A percentile compares a stretch with the other conserved stretches of the same genome.
Conservation (phyloP, 1,140 invertebrate species). For the Drosophila takahashii region DNA sequence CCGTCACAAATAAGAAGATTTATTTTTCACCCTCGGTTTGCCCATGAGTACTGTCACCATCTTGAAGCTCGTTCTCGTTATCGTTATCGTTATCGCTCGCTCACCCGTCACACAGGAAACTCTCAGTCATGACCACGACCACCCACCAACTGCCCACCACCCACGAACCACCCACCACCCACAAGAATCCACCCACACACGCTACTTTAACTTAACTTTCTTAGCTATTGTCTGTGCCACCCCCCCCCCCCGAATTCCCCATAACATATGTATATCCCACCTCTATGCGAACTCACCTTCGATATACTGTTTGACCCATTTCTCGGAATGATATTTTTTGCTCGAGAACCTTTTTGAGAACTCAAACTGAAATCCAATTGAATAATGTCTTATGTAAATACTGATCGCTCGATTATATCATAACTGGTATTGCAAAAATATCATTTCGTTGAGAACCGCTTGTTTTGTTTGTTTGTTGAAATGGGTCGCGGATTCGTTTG, state of each 20-base stretch:
- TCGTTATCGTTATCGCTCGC: slow-evolving; percentile 52
- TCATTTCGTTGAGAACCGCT: slow-evolving; percentile 54
- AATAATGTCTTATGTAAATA: slow-evolving; percentile 16
- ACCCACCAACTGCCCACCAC: slow-evolving; percentile 8
- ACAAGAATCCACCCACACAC: slow-evolving; percentile 38
- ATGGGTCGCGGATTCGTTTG: slow-evolving; percentile 45
- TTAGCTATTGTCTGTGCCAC: slow-evolving; percentile 36
- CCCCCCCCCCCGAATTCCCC: slow-evolving; percentile 4
- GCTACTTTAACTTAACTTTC: slow-evolving; percentile 47
- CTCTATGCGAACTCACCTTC: slow-evolving; percentile 30
- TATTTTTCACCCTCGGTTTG: slow-evolving; percentile 45
- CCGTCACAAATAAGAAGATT: slow-evolving; percentile 24
- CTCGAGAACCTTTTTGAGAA: slow-evolving; percentile 74
- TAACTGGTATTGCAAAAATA: slow-evolving; percentile 53
- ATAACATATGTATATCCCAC: slow-evolving; percentile 14
- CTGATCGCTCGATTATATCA: slow-evolving; percentile 19
- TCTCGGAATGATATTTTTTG: slow-evolving; percentile 85
- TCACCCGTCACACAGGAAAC: slow-evolving; percentile 47
- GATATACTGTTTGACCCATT: slow-evolving; percentile 72
- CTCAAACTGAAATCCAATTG: slow-evolving; percentile 36
- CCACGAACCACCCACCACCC: slow-evolving; percentile 16
- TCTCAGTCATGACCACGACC: slow-evolving; percentile 47
- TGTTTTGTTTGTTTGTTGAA: slow-evolving; percentile 41
- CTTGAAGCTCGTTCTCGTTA: slow-evolving; percentile 52
- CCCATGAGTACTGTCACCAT: slow-evolving; percentile 44